Evolutionary conservation across 2,888 invertebrate genomes (phyloP), one percentile per base, ranked within the genome.

Genomic region (Meteorus colon): DNA sequence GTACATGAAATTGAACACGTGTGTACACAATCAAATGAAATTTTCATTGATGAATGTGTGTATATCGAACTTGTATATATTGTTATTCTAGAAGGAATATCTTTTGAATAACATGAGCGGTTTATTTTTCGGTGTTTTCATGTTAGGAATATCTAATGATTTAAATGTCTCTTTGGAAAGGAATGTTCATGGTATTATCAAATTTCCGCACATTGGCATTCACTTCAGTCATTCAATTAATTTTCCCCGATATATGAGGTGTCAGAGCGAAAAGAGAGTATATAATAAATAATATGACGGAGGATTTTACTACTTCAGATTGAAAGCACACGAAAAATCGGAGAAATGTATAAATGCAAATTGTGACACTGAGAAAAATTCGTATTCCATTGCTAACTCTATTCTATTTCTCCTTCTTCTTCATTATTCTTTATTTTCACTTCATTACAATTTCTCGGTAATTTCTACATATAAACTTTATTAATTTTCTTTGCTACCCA

Each of bases 171-270:
- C 27, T 5, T 41, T n/a, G 29, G 4, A 8, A 34, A 63, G 34
- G 27, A 48, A 67, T 51, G 51, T 6, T n/a, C 65, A 37, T 31
- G 29, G 16, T 55, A 68, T 68, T 68, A 55, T 55, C 31, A 31
- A 55, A 68, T 68, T 68, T 68, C 45, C 67, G 41, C 34, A 37
- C 16, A 29, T 29, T 34, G 8, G 31, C 29, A 31, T 16, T n/a
- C 51, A 27, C 48, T 24, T 68, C 51, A 4, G n/a, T 31, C 31
- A 55, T 55, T 68, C n/a, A 63, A 63, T 63, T 34, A 48, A 65
- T 34, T 37, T 65, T 19, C 37, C 31, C 19, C 6, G 19, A 24
- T 34, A 19, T 65, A 34, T 37, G n/a, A 19, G 65, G 27, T 55
- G 27, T 67, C 27, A 19, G 27, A n/a, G 24, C 8, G 29, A 19